Evolutionary conservation across 2,888 invertebrate species (phyloP), one percentile per base, ranked within the genome.

Genomic region (Synergus umbraculus): DNA sequence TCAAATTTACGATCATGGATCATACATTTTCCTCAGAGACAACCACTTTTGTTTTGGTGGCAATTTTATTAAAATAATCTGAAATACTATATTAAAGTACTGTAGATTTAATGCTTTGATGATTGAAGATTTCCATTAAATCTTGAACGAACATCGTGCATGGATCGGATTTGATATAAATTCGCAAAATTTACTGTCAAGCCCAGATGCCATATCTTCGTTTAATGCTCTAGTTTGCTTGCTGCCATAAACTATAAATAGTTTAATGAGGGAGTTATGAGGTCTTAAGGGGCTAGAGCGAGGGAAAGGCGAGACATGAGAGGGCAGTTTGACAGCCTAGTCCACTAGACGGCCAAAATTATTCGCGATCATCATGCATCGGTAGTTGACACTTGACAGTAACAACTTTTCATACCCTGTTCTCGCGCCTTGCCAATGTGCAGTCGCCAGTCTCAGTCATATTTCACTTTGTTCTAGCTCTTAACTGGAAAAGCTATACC

Each of bases 241-340:
- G 77, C 69, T 80, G 54, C 37, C 37, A 54, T 54, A 73, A 73
- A 73, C 73, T 83, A 82, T 83, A 80, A 82, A 82, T 84, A 83
- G 82, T 83, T 83, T 83, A 79, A 83, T 84, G 80, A 79, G 78
- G 67, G 80, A 81, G 83, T 82, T 80, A 83, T 76, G 78, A 79
- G 80, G 58, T 12, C 79, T 78, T 64, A 76, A 66, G 43, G 76
- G 44, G 43, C 0, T 10, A 44, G 66, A 66, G 43, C 4, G 60
- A 60, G 43, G 9, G 66, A 12, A 44, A 67, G 44, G 13, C 29
- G 67, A 44, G 44, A 22, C 22, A 60, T 10, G 22, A 44, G 43
- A 66, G 43, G 66, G 44, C 69, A 43, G 49, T 49, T 66, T 69
- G 73, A 63, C 67, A 58, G 77, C 64, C 37, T 66, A 46, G 78